Evolutionary conservation across 2,888 invertebrate genomes (phyloP).

Genomic region (Glaucopsyche alexis): DNA sequence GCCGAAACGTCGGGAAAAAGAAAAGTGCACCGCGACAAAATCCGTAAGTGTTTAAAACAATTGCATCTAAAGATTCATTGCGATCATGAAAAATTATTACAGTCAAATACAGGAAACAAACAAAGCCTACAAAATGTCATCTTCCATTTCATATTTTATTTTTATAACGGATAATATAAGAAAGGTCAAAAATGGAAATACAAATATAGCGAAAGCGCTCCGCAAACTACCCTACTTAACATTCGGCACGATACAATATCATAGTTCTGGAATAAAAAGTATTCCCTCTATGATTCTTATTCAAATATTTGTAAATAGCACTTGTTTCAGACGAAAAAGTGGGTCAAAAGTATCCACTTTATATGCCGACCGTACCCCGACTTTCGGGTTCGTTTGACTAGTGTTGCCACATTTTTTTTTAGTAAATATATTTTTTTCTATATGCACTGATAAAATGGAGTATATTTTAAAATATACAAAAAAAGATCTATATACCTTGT

Average conservation of each 20-base stretch:
- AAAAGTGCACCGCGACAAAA: too few relatives aligned
- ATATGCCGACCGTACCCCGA: conserved; percentile 37
- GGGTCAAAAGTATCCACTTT: conserved; percentile 35
- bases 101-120: neutral
- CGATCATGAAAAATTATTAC: neutral
- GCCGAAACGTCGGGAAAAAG: too few relatives aligned
- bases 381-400: conserved; percentile 30
- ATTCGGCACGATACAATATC: conserved; percentile 26
- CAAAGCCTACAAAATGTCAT: neutral
- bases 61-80: too few relatives aligned
- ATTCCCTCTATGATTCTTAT: conserved; percentile 28
- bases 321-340: conserved; percentile 32
- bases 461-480: neutral
- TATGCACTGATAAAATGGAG: neutral
- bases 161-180: conserved; percentile 17
- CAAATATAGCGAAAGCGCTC: neutral
- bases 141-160: conserved; percentile 13
- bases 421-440: conserved; percentile 15
- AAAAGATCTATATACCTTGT: too few relatives aligned
- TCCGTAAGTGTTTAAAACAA: too few relatives aligned
- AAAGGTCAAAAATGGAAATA: conserved; percentile 25
- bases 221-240: conserved; percentile 24
- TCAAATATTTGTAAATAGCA: conserved; percentile 31
- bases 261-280: conserved; percentile 26
- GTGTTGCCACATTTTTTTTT: conserved; percentile 25